phyloP scores from a whole-genome alignment of 2,113 vertebrate genomes.

The Riparia riparia region DNA sequence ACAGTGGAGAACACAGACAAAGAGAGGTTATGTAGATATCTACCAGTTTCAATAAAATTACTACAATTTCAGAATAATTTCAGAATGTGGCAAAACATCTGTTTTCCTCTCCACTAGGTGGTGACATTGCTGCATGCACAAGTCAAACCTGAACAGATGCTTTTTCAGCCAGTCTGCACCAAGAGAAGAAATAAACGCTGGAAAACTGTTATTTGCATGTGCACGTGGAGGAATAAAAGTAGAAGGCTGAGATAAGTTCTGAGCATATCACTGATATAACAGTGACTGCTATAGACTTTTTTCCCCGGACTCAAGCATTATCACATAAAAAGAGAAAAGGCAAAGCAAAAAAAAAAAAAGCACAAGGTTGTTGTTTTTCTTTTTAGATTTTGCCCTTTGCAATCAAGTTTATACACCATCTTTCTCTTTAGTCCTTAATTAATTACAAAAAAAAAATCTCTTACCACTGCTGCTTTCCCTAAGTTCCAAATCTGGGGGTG shows the following conservation, averaged over 20 bases:
- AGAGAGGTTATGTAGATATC: not conserved
- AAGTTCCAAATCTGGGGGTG: slow-evolving; percentile 44
- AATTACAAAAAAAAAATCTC: not conserved
- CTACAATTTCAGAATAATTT: not conserved
- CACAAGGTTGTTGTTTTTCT: too few relatives aligned
- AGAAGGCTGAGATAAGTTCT: not conserved
- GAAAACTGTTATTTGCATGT: not conserved
- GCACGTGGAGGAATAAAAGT: not conserved
- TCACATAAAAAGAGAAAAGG: not conserved
- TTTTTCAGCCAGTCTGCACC: not conserved
- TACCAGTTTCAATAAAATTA: not conserved
- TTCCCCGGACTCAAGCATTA: fast-evolving
- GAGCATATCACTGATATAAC: not conserved
- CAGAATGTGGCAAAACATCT: not conserved
- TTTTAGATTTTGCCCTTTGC: not conserved
- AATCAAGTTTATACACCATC: not conserved
- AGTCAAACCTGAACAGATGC: not conserved
- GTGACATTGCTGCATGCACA: slow-evolving; percentile 9
- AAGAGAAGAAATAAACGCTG: not conserved
- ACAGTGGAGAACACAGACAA: not conserved
- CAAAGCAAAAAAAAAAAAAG: not conserved
- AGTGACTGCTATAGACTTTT: not conserved
- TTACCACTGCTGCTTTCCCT: slow-evolving; percentile 59
- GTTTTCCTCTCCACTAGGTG: slow-evolving; percentile 72
- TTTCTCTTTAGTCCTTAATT: not conserved